phyloP scores from a whole-genome alignment of 2,113 vertebrate species.

The Rhombomys opimus region DNA sequence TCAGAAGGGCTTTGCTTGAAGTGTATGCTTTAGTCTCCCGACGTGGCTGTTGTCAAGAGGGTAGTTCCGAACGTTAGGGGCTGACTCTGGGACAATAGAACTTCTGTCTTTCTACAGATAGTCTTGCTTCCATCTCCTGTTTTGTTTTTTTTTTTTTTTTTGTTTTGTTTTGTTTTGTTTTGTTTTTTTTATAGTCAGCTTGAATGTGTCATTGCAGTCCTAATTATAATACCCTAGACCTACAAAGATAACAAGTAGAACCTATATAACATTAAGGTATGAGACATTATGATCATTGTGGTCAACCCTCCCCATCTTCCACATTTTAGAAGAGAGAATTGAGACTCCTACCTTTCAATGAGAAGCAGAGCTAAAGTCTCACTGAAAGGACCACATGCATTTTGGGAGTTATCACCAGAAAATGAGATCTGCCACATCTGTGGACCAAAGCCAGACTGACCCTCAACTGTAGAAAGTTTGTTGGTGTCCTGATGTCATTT shows the following conservation, averaged over 20 bases:
- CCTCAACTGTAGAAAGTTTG: neutral
- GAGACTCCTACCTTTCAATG: neutral
- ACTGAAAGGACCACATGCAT: neutral
- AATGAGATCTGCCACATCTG: neutral
- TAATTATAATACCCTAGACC: neutral
- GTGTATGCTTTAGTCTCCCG: neutral
- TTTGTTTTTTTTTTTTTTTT: neutral
- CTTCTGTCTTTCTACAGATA: neutral
- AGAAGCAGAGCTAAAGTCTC: neutral
- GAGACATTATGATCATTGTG: neutral
- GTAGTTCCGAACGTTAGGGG: neutral
- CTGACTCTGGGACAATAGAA: accelerated
- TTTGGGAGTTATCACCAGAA: neutral
- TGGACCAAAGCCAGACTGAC: neutral
- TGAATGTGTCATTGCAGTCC: neutral
- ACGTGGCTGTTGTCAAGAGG: neutral
- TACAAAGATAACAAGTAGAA: neutral
- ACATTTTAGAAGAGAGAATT: neutral
- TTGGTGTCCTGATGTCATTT: neutral
- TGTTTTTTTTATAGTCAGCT: no score
- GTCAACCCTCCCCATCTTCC: neutral
- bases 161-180: no score
- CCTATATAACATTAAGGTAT: neutral
- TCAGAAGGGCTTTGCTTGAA: neutral
- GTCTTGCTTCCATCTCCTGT: neutral